Percentiles rank a stretch among this genome's conserved stretches.
Evolutionary conservation across 2,888 invertebrate species (phyloP).

Genomic region (Sarcophaga caerulescens): DNA sequence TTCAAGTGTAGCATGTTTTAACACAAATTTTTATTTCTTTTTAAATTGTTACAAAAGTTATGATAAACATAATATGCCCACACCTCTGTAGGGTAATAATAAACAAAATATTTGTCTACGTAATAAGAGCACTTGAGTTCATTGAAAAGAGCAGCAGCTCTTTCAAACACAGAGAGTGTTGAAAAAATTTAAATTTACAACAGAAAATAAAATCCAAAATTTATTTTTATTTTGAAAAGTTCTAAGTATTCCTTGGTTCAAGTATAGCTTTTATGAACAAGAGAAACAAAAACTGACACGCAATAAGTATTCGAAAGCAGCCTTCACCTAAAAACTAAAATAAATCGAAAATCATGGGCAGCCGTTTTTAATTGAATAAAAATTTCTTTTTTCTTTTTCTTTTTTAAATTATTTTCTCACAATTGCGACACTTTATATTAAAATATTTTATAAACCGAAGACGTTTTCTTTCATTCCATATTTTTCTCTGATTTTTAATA

Average conservation of each 20-base stretch:
- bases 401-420: not conserved
- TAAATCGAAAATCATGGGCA: too few species aligned
- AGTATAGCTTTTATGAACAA: not conserved
- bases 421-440: not conserved
- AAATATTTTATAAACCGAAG: not conserved
- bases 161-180: too few species aligned
- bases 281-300: too few species aligned
- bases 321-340: slow-evolving; percentile 27
- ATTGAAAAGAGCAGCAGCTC: slow-evolving; percentile 24
- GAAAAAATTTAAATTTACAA: too few species aligned
- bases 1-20: too few species aligned
- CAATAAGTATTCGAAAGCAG: not conserved
- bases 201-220: too few species aligned
- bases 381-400: not conserved
- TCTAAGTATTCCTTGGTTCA: not conserved
- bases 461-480: not conserved
- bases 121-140: slow-evolving; percentile 45
- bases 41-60: too few species aligned
- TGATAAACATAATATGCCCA: too few species aligned
- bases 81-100: not conserved
- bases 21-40: too few species aligned
- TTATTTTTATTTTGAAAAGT: too few species aligned
- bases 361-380: too few species aligned
- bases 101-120: not conserved
- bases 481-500: not conserved